Evolutionary conservation across 2,888 invertebrate genomes (phyloP).

Genomic region (Caradrina kadenii): DNA sequence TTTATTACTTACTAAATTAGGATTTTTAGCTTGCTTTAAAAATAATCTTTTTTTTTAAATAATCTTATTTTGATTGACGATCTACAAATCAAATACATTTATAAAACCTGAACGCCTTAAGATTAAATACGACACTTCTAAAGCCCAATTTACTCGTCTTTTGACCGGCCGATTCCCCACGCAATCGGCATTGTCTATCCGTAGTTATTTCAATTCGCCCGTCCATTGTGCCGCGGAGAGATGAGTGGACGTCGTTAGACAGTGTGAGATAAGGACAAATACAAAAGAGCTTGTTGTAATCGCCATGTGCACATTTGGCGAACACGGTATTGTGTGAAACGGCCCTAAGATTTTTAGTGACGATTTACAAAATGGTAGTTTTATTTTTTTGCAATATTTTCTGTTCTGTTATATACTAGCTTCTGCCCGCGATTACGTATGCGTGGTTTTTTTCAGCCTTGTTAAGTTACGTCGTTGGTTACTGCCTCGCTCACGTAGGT

Average conservation of each 20-base stretch:
- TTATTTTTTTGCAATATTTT: not conserved
- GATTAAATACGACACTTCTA: conserved; percentile 51
- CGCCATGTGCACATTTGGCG: conserved; percentile 77
- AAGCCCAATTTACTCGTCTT: conserved; percentile 70
- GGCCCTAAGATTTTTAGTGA: conserved; percentile 16
- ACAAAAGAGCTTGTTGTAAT: conserved; percentile 86
- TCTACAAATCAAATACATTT: not conserved
- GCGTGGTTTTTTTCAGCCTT: too few species aligned
- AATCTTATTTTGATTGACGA: not conserved
- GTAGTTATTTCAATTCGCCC: conserved; percentile 86
- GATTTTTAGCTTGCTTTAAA: too few species aligned
- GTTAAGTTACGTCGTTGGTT: too few species aligned
- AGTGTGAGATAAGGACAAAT: conserved; percentile 84
- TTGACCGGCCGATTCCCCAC: conserved; percentile 75
- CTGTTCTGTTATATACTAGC: too few species aligned
- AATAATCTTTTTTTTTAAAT: not conserved
- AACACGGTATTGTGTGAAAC: conserved; percentile 37
- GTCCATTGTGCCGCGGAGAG: conserved; percentile 83
- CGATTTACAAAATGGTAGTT: not conserved
- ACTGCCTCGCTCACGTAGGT: too few species aligned
- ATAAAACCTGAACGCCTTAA: conserved; percentile 18
- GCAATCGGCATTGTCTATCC: conserved; percentile 85
- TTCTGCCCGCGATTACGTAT: too few species aligned
- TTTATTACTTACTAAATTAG: too few species aligned
- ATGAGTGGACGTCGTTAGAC: conserved; percentile 89